Evolutionary conservation across 2,797 vertebrate genomes (phyloP).

Genomic region (Chaenodraco wilsoni): DNA sequence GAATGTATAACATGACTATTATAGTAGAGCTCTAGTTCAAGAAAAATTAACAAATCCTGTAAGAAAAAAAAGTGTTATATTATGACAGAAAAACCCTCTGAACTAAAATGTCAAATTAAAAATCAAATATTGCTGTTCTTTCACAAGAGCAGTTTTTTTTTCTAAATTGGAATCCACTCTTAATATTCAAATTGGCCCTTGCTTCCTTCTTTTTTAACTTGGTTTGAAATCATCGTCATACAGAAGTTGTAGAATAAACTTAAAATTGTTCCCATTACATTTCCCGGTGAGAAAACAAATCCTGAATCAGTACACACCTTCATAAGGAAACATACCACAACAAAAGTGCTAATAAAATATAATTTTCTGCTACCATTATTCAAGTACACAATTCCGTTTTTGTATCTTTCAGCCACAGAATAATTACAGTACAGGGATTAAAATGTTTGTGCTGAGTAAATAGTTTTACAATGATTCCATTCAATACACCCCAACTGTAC

Average conservation of each 20-base stretch:
- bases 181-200: slow-evolving; percentile 36
- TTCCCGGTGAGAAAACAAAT: slow-evolving; percentile 14
- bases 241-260: slow-evolving; percentile 27
- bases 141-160: background rate
- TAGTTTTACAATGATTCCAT: slow-evolving; percentile 21
- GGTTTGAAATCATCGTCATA: background rate
- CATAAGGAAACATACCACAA: slow-evolving; percentile 34
- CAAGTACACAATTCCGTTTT: slow-evolving; percentile 26
- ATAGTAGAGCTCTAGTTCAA: background rate
- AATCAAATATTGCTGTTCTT: slow-evolving; percentile 18
- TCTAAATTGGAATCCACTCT: background rate
- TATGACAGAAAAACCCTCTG: background rate
- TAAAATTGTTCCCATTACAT: background rate
- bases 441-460: slow-evolving; percentile 19
- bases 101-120: slow-evolving; percentile 3
- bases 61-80: background rate
- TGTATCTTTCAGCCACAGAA: slow-evolving; percentile 31
- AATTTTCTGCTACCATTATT: slow-evolving; percentile 23
- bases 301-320: slow-evolving; percentile 23
- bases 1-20: background rate
- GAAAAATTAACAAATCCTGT: background rate
- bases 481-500: background rate
- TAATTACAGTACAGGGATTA: slow-evolving; percentile 33
- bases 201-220: background rate
- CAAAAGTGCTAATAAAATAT: slow-evolving; percentile 54